A percentile compares a stretch with the other conserved stretches of the same genome.
These are phyloP conservation scores for Gavialis gangeticus DNA, from an alignment of 2,113 vertebrate genomes.

Conservation along the genomic window DNA sequence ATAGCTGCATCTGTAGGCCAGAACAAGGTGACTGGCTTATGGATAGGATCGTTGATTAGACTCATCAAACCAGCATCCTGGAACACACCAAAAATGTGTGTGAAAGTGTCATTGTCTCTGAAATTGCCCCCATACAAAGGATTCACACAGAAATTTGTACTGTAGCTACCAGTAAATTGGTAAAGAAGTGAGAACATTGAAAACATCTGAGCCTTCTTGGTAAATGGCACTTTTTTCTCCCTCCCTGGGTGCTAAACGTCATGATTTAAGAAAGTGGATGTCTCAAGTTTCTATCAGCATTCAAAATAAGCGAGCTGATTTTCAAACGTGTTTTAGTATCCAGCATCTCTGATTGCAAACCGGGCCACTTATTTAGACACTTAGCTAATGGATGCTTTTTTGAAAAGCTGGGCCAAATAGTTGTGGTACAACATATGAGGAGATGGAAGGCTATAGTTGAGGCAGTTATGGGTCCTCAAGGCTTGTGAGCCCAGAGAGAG, in stretches of 20 bases:
- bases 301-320: not conserved
- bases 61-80: constrained; percentile 87
- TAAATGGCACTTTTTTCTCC: not conserved
- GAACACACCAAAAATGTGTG: not conserved
- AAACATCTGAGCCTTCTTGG: not conserved
- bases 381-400: too few species aligned
- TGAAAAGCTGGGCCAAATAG: not conserved
- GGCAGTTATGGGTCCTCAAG: not conserved
- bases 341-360: not conserved
- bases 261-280: not conserved
- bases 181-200: not conserved
- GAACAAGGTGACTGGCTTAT: constrained; percentile 89
- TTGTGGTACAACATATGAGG: not conserved
- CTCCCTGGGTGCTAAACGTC: not conserved
- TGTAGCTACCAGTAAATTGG: not conserved
- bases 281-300: not conserved
- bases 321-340: not conserved
- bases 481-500: not conserved
- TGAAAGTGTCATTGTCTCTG: not conserved
- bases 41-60: constrained; percentile 77
- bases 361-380: not conserved
- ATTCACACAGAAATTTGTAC: not conserved
- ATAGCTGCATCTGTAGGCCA: constrained; percentile 88
- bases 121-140: not conserved
- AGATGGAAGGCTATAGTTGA: not conserved